phyloP scores from a whole-genome alignment of 2,797 vertebrate genomes.

The Selene dorsalis region DNA sequence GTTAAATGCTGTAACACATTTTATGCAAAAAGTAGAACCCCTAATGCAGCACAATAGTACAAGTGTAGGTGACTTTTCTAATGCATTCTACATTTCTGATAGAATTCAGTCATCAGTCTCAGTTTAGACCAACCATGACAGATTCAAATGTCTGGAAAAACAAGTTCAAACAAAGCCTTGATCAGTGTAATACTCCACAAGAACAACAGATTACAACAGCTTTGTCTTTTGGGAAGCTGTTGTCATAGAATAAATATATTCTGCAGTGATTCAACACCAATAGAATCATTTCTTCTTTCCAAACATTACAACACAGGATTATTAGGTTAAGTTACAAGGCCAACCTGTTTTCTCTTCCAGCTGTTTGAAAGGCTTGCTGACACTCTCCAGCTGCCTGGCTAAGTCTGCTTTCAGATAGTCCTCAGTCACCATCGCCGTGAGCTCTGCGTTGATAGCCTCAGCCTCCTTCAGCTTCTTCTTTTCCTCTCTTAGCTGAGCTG shows the following conservation, averaged over 20 bases:
- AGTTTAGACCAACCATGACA: neutral
- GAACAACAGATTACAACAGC: neutral
- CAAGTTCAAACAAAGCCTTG: neutral
- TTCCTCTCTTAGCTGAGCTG: conserved; percentile 89
- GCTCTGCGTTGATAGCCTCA: conserved; percentile 88
- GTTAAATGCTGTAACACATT: neutral
- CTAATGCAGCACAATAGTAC: neutral
- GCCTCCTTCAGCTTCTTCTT: conserved; percentile 88
- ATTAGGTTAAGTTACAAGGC: conserved; percentile 56
- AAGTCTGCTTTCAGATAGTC: conserved; percentile 96
- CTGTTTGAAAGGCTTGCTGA: conserved; percentile 92
- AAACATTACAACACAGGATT: conserved; percentile 45
- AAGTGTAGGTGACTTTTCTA: neutral
- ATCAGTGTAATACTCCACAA: neutral
- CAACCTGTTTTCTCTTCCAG: conserved; percentile 96
- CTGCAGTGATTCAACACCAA: conserved; percentile 38
- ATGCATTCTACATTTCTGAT: neutral
- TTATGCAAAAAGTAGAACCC: neutral
- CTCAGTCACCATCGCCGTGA: conserved; percentile 91
- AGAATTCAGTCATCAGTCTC: neutral
- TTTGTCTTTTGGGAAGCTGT: conserved; percentile 12
- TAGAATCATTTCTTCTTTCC: conserved; percentile 33
- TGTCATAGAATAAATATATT: conserved; percentile 29
- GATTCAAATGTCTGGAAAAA: neutral
- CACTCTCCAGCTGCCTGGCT: conserved; percentile 89